phyloP scores from a whole-genome alignment of 1,140 invertebrate genomes.

The Calephelis nemesis region DNA sequence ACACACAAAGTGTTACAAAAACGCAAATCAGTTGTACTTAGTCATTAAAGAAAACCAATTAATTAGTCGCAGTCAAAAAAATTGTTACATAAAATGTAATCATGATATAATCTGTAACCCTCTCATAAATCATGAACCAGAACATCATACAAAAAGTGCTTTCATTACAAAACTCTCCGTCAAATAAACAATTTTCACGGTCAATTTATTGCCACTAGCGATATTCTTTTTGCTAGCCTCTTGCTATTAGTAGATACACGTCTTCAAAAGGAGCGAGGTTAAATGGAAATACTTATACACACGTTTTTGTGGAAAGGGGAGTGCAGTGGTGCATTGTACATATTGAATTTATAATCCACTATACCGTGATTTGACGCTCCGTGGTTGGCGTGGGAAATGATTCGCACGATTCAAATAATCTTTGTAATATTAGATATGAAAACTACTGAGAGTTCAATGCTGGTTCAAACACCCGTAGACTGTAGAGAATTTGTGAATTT shows the following conservation, averaged over 20 bases:
- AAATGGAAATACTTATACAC: conserved; percentile 41
- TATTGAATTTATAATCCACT: conserved; percentile 63
- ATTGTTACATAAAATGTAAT: too few species aligned
- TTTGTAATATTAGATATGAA: conserved; percentile 5
- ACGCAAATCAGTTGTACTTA: too few species aligned
- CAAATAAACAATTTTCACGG: conserved; percentile 19
- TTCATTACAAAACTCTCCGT: conserved; percentile 4
- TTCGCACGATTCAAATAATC: conserved; percentile 36
- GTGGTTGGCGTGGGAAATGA: conserved; percentile 60
- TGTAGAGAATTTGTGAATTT: neutral
- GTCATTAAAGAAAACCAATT: too few species aligned
- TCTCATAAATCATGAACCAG: too few species aligned
- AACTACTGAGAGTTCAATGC: neutral
- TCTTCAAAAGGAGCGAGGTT: conserved; percentile 22
- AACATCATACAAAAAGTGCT: neutral
- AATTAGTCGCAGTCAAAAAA: too few species aligned
- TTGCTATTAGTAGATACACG: neutral
- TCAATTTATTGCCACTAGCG: conserved; percentile 16
- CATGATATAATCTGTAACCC: too few species aligned
- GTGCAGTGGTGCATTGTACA: conserved; percentile 62
- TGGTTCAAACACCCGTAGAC: neutral
- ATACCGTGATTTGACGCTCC: conserved; percentile 56
- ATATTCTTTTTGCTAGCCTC: conserved; percentile 1
- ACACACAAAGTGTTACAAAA: too few species aligned
- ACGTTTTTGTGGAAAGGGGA: conserved; percentile 60